Evolutionary conservation across 2,113 vertebrate genomes (phyloP), one percentile per base, ranked within the genome.

Genomic region (Campylomormyrus numenius): DNA sequence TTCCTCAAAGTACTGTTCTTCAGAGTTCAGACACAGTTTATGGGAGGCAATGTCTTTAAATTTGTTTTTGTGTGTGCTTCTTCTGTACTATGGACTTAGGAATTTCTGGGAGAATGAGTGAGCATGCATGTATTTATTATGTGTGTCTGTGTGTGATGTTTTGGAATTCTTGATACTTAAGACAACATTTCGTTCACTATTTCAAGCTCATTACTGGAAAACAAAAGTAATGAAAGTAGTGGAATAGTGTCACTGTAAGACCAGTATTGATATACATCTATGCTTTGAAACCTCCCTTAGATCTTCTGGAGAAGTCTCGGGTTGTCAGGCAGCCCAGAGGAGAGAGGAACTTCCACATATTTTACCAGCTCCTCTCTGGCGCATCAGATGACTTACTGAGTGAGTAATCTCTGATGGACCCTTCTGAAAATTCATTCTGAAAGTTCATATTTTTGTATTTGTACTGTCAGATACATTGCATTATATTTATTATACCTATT

Each of bases 281-380:
- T 89, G 85, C 11, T 49, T 87, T 87, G 15, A 19, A 21, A 13
- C 50, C 24, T 39, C 91, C 24, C 49, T 89, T 92, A 99, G 98
- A 99, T 96, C 97, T 99, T 24, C 93, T 99, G 66, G 98, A 99
- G 95, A 99, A 99, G 91, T 98, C 97, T 50, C 96, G 98, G 66
- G 98, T 99, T 90, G 98, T 99, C 46, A 99, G 98, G 91, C 98
- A 99, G 94, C 97, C 98, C 4, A 95, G 98, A 93, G 97, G 97
- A n/a, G 98, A 99, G 96, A 97, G 98, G 93, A 99, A 99, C 94
- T 99, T 99, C 94, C 98, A 99, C 89, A 90, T 99, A 94, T 99
- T 99, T 94, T 99, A 99, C 93, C 98, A 99, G 94, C 97, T 99
- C 89, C 91, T 99, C 91, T 99, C 98, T 24, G 98, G 98, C 86